Base-by-base conservation (phyloP, 2,888 invertebrate species). In the Epinotia brunnichana region DNA sequence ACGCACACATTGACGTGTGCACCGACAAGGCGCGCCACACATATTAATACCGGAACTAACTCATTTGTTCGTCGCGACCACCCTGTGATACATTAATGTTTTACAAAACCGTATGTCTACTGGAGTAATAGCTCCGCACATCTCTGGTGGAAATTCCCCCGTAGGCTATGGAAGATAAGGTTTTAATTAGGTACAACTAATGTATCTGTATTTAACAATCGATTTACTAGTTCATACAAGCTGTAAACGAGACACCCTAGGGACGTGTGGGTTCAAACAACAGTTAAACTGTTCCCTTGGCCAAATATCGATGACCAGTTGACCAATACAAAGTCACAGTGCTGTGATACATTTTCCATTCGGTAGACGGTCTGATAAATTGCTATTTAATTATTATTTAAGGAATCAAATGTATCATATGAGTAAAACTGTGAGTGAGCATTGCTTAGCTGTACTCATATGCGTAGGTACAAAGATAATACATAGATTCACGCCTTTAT, bases 281-380 rank as follows among this genome's bases (percentile, higher is more conserved):
- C 44, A 44, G 61, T 61, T 61, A 61, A 59, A 62, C 17, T 62
- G 62, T 48, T 48, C 62, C 62, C 62, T 62, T 62, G 62, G 24
- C 62, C 24, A 17, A 17, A 41, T n/a, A 29, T 44, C 44, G 15
- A 15, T 44, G n/a, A n/a, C n/a, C n/a, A n/a, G n/a, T 48, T 24
- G 24, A 21, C 48, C 62, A 44, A 24, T 61, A 44, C 48, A 48
- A 24, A 13, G n/a, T 24, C 35, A 17, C 35, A 29, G 15, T 44
- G 44, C 44, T 44, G 44, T 44, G 15, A 44, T 62, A 44, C 24
- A 62, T 48, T 48, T 17, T n/a, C 44, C n/a, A 21, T 15, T 15
- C 15, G 62, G 62, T 48, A n/a, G 62, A 21, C 61, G 21, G 24
- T 2, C 9, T 24, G 48, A 48, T 39, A 21, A 3, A 24, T 44